Evolutionary conservation across 2,888 invertebrate species (phyloP).

Genomic region (Anthophora plumipes): DNA sequence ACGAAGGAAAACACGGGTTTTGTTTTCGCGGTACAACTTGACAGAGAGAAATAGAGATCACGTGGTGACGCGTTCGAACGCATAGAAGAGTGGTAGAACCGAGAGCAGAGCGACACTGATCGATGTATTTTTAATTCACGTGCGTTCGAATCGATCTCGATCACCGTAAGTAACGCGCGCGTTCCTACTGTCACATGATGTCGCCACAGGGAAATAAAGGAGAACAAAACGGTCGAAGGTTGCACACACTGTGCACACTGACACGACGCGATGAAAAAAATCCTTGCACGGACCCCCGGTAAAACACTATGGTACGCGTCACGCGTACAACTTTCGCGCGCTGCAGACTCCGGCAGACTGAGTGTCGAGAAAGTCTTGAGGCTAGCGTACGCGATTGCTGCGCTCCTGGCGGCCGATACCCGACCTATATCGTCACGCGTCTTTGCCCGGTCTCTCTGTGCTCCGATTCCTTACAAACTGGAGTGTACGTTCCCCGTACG

Average conservation of each 20-base stretch:
- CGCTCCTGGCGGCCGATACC: slow-evolving; percentile 72
- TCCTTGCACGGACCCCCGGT: slow-evolving; percentile 7
- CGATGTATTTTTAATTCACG: neutral
- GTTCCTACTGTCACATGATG: slow-evolving; percentile 23
- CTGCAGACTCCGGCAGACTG: slow-evolving; percentile 80
- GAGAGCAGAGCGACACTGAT: slow-evolving; percentile 22
- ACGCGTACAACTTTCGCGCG: slow-evolving; percentile 66
- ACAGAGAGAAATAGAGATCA: slow-evolving; percentile 58
- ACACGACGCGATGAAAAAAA: neutral
- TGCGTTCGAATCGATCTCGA: neutral
- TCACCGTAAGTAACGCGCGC: neutral
- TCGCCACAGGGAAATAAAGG: neutral
- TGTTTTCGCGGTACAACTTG: slow-evolving; percentile 13
- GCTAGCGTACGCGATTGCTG: slow-evolving; percentile 74
- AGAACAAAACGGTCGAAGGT: neutral
- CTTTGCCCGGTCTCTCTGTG: slow-evolving; percentile 55
- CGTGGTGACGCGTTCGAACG: slow-evolving; percentile 46
- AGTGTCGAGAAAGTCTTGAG: slow-evolving; percentile 70
- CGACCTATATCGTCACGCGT: slow-evolving; percentile 45
- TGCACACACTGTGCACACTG: neutral
- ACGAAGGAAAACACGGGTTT: neutral
- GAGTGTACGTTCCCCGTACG: slow-evolving; percentile 16
- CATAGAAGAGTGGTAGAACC: neutral
- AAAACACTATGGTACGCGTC: slow-evolving; percentile 22
- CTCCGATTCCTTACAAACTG: slow-evolving; percentile 63